Evolutionary conservation across 2,888 invertebrate genomes (phyloP).

Genomic region (Nemotelus nigrinus): DNA sequence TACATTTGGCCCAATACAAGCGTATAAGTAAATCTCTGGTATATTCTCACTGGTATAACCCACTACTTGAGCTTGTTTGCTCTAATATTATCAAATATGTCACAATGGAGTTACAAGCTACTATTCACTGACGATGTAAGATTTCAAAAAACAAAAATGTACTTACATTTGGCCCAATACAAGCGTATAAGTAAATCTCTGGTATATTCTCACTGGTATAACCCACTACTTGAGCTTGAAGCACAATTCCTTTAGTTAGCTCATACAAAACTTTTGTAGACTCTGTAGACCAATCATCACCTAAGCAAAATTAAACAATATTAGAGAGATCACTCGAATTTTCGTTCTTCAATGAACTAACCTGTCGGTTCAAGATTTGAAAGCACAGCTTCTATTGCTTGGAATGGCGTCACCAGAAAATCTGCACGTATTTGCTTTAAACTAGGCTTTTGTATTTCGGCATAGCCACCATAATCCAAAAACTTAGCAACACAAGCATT

Average conservation of each 20-base stretch:
- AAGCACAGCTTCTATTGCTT: slow-evolving; percentile 94
- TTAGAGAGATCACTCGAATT: neutral
- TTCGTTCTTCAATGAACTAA: slow-evolving; percentile 58
- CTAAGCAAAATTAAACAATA: slow-evolving; percentile 53
- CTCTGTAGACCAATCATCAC: slow-evolving; percentile 77
- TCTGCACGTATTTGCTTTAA: slow-evolving; percentile 93
- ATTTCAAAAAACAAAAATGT: slow-evolving; percentile 40
- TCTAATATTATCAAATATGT: too few relatives aligned
- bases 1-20: slow-evolving; percentile 78
- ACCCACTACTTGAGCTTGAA: slow-evolving; percentile 89
- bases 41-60: slow-evolving; percentile 79
- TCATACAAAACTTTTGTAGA: slow-evolving; percentile 81
- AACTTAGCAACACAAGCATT: slow-evolving; percentile 84
- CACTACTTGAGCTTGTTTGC: slow-evolving; percentile 90
- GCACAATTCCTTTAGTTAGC: slow-evolving; percentile 82
- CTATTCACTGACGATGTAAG: too few relatives aligned
- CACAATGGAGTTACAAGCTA: too few relatives aligned
- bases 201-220: slow-evolving; percentile 80
- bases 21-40: slow-evolving; percentile 85
- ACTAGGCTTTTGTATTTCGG: slow-evolving; percentile 77
- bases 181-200: slow-evolving; percentile 84
- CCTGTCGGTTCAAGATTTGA: slow-evolving; percentile 87
- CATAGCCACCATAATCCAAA: slow-evolving; percentile 96
- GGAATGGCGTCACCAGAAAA: slow-evolving; percentile 95
- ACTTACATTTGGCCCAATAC: slow-evolving; percentile 76